Base-by-base conservation (phyloP, 2,113 vertebrate species). In the Trematocara marginatum region DNA sequence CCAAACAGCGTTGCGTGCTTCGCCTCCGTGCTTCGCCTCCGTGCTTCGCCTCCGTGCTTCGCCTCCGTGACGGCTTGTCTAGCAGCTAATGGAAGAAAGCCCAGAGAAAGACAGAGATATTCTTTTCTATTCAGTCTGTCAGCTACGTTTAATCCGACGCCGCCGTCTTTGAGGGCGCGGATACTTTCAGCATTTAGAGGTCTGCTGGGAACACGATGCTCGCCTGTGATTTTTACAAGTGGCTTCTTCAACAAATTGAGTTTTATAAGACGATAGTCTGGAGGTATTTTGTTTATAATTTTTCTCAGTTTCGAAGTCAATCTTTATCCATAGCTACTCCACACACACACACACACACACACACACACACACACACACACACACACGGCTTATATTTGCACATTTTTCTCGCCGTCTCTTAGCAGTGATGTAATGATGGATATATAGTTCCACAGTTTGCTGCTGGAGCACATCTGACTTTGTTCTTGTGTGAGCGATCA, bases 221-320 rank as follows among this genome's bases (percentile, higher is more conserved):
- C 6, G 83, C 34, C 90, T 64, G 81, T 74, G 45, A 76, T 90
- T 90, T 74, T 85, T 85, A 79, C 88, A 89, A 92, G 86, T 86
- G 89, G 89, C 80, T 83, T 94, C 92, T 94, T 93, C 92, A 92
- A 85, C 91, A 92, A 93, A 94, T 93, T 93, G 92, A 92, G 90
- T 94, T 95, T 95, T 84, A 83, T 74, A 91, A 90, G 86, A 90
- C 29, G 89, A 83, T 83, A 5, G 69, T 82, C 79, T 78, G 79
- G 80, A 92, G 85, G 88, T 91, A 82, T 90, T 93, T 90, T 90
- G 87, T 93, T 93, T 91, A 87, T 90, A 84, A 86, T 90, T 88
- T 42, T 86, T 90, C 82, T 84, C 86, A 47, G 79, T 80, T 92
- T 91, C 5, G 71, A 86, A 93, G 89, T 93, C 90, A 83, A 82